Evolutionary conservation across 2,797 vertebrate species (phyloP), one percentile per base, ranked within the genome.

Genomic region (Gobio occitaniae): DNA sequence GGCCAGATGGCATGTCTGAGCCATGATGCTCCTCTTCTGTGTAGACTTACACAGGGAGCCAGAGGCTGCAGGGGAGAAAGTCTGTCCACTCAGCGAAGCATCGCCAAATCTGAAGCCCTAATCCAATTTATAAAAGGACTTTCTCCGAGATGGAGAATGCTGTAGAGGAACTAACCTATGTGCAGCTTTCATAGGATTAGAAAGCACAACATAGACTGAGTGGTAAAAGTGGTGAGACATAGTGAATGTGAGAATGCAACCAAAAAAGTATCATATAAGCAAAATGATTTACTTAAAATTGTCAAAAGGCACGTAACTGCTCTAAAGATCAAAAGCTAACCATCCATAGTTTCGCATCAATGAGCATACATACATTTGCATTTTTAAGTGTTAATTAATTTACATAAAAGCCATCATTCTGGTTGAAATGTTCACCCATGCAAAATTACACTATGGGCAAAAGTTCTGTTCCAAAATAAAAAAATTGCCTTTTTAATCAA

Each of bases 1-100:
- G 48, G 79, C 85, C 89, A 94, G 93, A 93, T 91, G 91, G 93
- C 88, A 86, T 78, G 83, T 86, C 78, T 50, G 71, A 32, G 16
- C 70, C 88, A 52, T 80, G 78, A 76, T 87, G 91, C 84, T 85
- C 66, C 82, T 78, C 84, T 68, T 54, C 78, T 80, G 61, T 50
- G 59, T 48, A 16, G 75, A 36, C 54, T 80, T 80, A 88, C 86
- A 85, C 61, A 83, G 70, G 70, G 16, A 80, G 84, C 74, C 87
- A 88, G 84, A 82, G 89, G 88, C 74, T 75, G 77, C 80, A 84
- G 86, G 90, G 86, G 41, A 78, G 44, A 87, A 65, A 82, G 71
- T 85, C 68, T 84, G 71, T 70, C 77, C 80, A 84, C 89, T 78
- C 16, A 50, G 48, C 56, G 76, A 71, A 87, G 72, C 82, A 80